Conservation (phyloP, 2,888 invertebrate genomes). For the Diadegma fenestrale region DNA sequence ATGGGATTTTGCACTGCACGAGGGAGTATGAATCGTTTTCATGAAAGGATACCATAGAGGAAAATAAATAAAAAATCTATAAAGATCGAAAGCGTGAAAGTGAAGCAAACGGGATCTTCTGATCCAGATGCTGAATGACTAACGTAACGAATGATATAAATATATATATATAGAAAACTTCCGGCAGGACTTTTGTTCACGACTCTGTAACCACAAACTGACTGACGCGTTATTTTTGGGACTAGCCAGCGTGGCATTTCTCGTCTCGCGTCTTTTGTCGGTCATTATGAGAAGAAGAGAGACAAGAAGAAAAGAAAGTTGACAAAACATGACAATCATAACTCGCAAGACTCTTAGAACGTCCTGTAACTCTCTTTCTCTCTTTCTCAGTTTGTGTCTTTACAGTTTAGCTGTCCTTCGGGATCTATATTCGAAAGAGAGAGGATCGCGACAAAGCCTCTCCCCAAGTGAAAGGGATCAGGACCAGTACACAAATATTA, state of each 20-base stretch:
- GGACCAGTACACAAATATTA: constrained; percentile 76
- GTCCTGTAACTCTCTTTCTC: constrained; percentile 73
- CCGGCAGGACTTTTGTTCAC: constrained; percentile 72
- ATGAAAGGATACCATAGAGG: constrained; percentile 18
- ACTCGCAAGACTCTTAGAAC: constrained; percentile 59
- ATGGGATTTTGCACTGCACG: constrained; percentile 39
- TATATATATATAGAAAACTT: constrained; percentile 67
- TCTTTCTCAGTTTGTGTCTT: constrained; percentile 45
- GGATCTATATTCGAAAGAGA: constrained; percentile 49
- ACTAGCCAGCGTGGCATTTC: constrained; percentile 46
- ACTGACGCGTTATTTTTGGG: constrained; percentile 52
- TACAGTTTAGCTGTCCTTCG: constrained; percentile 71
- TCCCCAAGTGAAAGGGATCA: constrained; percentile 70
- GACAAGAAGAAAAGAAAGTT: constrained; percentile 77
- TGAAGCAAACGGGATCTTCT: constrained; percentile 62
- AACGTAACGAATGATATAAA: constrained; percentile 77
- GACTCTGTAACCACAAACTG: constrained; percentile 47
- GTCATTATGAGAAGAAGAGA: constrained; percentile 43
- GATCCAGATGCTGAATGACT: constrained; percentile 64
- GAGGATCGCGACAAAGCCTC: constrained; percentile 70
- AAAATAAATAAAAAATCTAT: constrained; percentile 51
- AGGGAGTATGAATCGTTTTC: constrained; percentile 21
- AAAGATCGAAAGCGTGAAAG: constrained; percentile 63
- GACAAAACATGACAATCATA: constrained; percentile 84
- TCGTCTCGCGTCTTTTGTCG: constrained; percentile 67